Evolutionary conservation across 1,140 invertebrate genomes (phyloP).

Genomic region (Lerema accius): DNA sequence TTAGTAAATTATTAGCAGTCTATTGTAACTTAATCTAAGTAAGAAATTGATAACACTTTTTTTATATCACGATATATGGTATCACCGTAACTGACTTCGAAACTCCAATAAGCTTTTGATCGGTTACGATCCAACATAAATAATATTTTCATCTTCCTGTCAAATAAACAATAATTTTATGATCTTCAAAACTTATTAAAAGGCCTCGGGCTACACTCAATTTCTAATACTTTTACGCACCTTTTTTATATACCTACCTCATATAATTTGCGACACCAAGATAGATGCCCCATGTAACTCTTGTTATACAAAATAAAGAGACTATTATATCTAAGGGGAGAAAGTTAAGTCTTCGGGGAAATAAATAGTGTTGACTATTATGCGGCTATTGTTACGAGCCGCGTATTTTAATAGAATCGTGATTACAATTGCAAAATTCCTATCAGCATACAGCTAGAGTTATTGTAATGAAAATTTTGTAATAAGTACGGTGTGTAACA

Average conservation of each 20-base stretch:
- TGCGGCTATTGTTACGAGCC: conserved; percentile 17
- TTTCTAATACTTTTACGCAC: background rate
- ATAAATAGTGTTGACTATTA: conserved; percentile 22
- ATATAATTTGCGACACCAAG: background rate
- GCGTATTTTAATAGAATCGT: conserved; percentile 24
- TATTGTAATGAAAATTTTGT: background rate
- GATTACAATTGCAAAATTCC: conserved; percentile 23
- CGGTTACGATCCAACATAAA: no score
- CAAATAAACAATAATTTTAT: background rate
- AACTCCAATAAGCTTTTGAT: no score
- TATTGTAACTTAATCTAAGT: no score
- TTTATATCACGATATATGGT: no score
- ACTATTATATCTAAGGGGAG: conserved; percentile 9
- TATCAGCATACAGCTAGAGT: background rate
- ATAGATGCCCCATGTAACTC: background rate
- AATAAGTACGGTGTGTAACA: background rate
- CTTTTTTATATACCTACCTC: background rate
- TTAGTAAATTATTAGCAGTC: no score
- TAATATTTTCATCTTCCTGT: background rate
- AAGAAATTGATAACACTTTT: no score
- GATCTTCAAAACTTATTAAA: background rate
- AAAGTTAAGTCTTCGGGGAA: conserved; percentile 29
- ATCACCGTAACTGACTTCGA: no score
- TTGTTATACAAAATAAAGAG: conserved; percentile 3
- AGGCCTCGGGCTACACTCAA: background rate